A percentile compares a stretch with the other conserved stretches of the same genome.
phyloP scores from a whole-genome alignment of 1,140 invertebrate species.

The Helicoverpa armigera region DNA sequence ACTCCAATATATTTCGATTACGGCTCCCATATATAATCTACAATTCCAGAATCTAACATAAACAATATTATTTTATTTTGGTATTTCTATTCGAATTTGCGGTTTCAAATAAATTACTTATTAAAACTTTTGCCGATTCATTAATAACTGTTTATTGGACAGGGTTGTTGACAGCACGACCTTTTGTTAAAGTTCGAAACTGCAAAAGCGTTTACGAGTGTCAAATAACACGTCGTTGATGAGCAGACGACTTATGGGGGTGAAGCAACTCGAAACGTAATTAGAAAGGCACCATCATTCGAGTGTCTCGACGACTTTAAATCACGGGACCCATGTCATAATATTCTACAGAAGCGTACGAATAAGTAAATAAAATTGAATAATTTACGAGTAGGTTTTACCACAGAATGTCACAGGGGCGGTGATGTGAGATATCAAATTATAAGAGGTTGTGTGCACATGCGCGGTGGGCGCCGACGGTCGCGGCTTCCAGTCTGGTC shows the following conservation, averaged over 20 bases:
- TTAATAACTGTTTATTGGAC: too few species aligned
- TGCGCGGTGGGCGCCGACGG: conserved; percentile 64
- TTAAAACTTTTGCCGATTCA: too few species aligned
- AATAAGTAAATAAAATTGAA: conserved; percentile 80
- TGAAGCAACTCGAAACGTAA: not conserved
- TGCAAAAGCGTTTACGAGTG: too few species aligned
- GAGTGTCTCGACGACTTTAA: conserved; percentile 24
- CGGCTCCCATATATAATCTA: not conserved
- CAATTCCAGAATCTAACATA: conserved; percentile 25
- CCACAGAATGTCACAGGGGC: conserved; percentile 79
- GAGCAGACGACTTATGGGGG: conserved; percentile 5
- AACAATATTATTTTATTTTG: too few species aligned
- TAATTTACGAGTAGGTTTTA: conserved; percentile 79
- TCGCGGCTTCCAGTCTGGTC: conserved; percentile 77
- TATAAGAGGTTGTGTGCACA: conserved; percentile 80
- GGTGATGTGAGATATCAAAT: conserved; percentile 84
- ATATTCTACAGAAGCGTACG: conserved; percentile 59
- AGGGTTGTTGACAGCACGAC: too few species aligned
- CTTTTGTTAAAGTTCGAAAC: too few species aligned
- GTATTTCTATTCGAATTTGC: not conserved
- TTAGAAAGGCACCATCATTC: conserved; percentile 2
- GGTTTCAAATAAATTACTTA: not conserved
- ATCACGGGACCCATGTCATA: conserved; percentile 52
- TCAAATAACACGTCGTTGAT: too few species aligned
- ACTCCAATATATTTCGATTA: conserved; percentile 49